Conservation (phyloP, 2,113 vertebrate genomes). For the Pipra filicauda region DNA sequence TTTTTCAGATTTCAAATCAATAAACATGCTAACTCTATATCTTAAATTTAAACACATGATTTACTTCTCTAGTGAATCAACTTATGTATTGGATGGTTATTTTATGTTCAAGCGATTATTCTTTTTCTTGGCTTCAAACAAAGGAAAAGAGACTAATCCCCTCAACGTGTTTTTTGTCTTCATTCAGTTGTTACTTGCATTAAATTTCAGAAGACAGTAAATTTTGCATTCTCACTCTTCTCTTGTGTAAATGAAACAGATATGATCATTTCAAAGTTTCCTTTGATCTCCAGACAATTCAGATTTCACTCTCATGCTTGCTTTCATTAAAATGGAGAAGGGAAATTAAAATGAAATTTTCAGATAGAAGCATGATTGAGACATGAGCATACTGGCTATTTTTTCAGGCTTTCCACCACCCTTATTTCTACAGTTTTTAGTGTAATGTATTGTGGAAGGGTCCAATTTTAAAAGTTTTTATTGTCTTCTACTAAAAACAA, state of each 20-base stretch:
- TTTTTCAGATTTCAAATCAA: not conserved
- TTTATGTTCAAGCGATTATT: not conserved
- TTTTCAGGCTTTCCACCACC: not conserved
- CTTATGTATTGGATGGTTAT: not conserved
- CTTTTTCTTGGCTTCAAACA: not conserved
- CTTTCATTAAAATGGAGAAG: not conserved
- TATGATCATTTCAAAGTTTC: not conserved
- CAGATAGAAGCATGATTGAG: not conserved
- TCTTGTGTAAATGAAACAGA: not conserved
- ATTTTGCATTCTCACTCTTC: not conserved
- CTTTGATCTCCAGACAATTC: not conserved
- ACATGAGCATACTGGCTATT: fast-evolving
- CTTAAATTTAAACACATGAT: not conserved
- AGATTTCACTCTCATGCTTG: not conserved
- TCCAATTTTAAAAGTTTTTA: not conserved
- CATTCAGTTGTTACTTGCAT: not conserved
- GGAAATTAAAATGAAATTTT: not conserved
- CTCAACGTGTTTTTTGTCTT: not conserved
- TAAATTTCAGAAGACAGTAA: not conserved
- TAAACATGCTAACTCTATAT: not conserved
- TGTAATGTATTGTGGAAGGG: not conserved
- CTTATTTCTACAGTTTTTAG: not conserved
- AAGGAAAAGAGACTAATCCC: not conserved
- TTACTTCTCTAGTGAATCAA: not conserved
- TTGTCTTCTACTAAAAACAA: not conserved